Evolutionary conservation across 2,888 invertebrate genomes (phyloP), one percentile per base, ranked within the genome.

Genomic region (Brachypalpus laphriformis): DNA sequence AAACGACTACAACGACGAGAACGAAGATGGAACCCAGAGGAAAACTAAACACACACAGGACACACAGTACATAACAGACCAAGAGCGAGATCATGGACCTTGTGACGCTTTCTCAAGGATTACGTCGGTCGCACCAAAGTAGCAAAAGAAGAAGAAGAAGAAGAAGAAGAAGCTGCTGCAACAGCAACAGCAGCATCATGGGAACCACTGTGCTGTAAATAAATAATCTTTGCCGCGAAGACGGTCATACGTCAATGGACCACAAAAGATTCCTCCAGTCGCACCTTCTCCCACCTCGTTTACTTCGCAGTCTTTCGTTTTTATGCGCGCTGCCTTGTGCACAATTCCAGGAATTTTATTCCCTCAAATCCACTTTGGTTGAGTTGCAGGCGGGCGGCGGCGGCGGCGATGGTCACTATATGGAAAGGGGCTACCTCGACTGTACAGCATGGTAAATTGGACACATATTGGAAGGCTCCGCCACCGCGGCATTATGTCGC

Each of bases 221-320:
- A 83, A 83, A 80, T 78, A 83, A 78, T 83, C 74, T 83, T 37
- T 74, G 63, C 66, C 74, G 68, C 74, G 83, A 81, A 65, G 85
- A 85, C 81, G 85, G 85, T 81, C 81, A 85, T 85, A 85, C 85
- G 85, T 85, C 85, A 85, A 85, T 80, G 85, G 80, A 85, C 85
- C 81, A 81, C 75, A 76, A 80, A 81, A 75, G 81, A 85, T 80
- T 80, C 85, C 56, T 57, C 51, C 75, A 75, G 70, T 76, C 59
- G 74, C 81, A 81, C 65, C 81, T 85, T 75, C 61, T 70, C 59
- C 61, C 31, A 37, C 40, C 31, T 31, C 76, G 28, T 28, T 22
- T 11, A 22, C 28, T 37, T 7, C 28, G 9, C 22, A 14, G 14
- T 37, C 40, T 68, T 47, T 9, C 7, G 16, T 9, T 31, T 56